Evolutionary conservation across 1,140 invertebrate species (phyloP), one percentile per base, ranked within the genome.

Genomic region (Drosophila ironensis): DNA sequence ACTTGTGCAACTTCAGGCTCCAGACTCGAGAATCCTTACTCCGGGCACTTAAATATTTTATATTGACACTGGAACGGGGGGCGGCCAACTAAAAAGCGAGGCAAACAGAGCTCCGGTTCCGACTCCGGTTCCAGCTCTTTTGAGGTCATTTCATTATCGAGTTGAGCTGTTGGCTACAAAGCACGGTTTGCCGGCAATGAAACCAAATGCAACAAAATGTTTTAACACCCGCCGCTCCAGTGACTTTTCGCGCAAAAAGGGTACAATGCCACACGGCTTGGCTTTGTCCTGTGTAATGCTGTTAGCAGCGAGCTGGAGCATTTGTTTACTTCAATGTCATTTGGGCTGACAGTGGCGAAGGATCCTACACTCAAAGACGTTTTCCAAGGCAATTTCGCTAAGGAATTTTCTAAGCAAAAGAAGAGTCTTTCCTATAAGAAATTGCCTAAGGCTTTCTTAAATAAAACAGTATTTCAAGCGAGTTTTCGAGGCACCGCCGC

Each of bases 251-350:
- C 19, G 28, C 14, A 51, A 47, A 41, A 33, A 33, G 17, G 37
- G 25, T 19, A 57, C 66, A 69, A 59, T 48, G 38, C 70, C 37
- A 25, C 37, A 40, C 45, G 45, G 33, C 48, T 33, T 20, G 59
- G 59, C 50, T 61, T 56, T 63, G 45, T 75, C 42, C 57, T 28
- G 17, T 45, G 68, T 56, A 60, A 56, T 56, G 73, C 48, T 38
- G 64, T 56, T 51, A 52, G 44, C 41, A 33, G 50, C n/a, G 22
- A 61, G 27, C 37, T 48, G 61, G 53, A 69, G 67, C 77, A 84
- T 82, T 82, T 82, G 78, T 84, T 84, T 82, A 70, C 63, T 84
- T 74, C 50, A 80, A 42, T 71, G 54, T 61, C 68, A 61, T 30
- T 61, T 30, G 25, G 25, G 30, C 33, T 46, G 56, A 40, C 48